These are phyloP conservation scores for Dipodomys ordii DNA, from an alignment of 2,113 vertebrate genomes.

Conservation along the genomic window DNA sequence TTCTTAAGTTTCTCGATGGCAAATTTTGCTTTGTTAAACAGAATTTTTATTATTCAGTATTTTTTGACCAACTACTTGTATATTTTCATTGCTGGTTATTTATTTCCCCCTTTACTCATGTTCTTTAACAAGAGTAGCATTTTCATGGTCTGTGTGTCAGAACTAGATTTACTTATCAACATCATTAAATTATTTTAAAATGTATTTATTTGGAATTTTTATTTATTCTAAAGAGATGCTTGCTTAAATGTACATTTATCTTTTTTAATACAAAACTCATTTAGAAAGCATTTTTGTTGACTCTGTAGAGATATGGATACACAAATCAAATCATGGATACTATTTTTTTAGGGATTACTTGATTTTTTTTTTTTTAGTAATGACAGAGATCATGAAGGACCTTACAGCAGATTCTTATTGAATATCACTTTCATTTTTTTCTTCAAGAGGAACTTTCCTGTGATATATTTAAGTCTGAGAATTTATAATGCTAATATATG, in stretches of 20 bases:
- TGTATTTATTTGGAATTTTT: background rate
- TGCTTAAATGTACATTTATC: background rate
- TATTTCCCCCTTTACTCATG: background rate
- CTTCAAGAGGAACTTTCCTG: background rate
- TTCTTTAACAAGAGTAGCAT: background rate
- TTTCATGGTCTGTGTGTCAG: background rate
- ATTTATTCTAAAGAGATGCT: background rate
- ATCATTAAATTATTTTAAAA: background rate
- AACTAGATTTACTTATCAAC: background rate
- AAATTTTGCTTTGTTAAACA: background rate
- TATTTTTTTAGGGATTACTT: slow-evolving; percentile 11
- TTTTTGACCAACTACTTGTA: background rate
- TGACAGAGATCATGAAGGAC: background rate
- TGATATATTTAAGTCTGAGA: background rate
- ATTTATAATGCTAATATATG: background rate
- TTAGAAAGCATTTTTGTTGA: slow-evolving; percentile 17
- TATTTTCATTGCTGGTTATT: background rate
- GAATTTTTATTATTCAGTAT: background rate
- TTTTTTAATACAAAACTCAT: slow-evolving; percentile 15
- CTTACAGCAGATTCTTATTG: background rate
- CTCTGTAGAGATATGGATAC: background rate
- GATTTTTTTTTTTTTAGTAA: background rate
- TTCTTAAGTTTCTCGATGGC: background rate
- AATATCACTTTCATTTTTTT: background rate
- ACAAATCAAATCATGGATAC: background rate